Percentiles rank a stretch among this genome's conserved stretches.
Evolutionary conservation across 1,140 invertebrate genomes (phyloP).

Genomic region (Aethina tumida): DNA sequence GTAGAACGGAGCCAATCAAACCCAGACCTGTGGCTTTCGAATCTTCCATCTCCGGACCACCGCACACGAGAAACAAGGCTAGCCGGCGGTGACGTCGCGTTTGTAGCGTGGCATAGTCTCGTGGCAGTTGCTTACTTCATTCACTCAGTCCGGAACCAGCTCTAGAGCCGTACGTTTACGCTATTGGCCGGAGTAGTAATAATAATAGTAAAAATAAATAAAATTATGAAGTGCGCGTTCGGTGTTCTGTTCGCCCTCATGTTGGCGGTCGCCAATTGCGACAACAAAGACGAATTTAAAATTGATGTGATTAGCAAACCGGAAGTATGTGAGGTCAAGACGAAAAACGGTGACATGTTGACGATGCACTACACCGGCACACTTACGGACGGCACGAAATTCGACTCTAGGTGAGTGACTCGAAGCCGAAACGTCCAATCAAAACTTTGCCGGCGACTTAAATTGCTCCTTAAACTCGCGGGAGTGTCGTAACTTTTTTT

Average conservation of each 20-base stretch:
- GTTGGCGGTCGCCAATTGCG: slow-evolving; percentile 7
- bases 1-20: slow-evolving; percentile 19
- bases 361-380: slow-evolving; percentile 93
- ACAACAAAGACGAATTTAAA: slow-evolving; percentile 49
- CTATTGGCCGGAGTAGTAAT: not conserved
- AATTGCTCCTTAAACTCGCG: too few relatives aligned
- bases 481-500: too few relatives aligned
- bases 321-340: slow-evolving; percentile 68
- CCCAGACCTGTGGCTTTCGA: slow-evolving; percentile 28
- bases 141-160: slow-evolving; percentile 7
- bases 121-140: slow-evolving; percentile 5
- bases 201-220: slow-evolving; percentile 1
- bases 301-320: slow-evolving; percentile 69
- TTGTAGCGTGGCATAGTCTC: slow-evolving; percentile 20
- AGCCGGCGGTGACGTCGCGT: slow-evolving; percentile 10
- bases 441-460: too few relatives aligned
- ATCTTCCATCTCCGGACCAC: slow-evolving; percentile 4
- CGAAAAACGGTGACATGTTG: slow-evolving; percentile 80
- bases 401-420: slow-evolving; percentile 77
- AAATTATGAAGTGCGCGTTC: slow-evolving; percentile 37
- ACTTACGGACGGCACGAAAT: slow-evolving; percentile 77
- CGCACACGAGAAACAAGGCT: slow-evolving; percentile 10
- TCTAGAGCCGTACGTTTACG: not conserved
- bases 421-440: too few relatives aligned
- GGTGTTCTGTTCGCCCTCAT: slow-evolving; percentile 17